A percentile compares a stretch with the other conserved stretches of the same genome.
Evolutionary conservation across 1,140 invertebrate genomes (phyloP).

Genomic region (Potamilus streckersoni): DNA sequence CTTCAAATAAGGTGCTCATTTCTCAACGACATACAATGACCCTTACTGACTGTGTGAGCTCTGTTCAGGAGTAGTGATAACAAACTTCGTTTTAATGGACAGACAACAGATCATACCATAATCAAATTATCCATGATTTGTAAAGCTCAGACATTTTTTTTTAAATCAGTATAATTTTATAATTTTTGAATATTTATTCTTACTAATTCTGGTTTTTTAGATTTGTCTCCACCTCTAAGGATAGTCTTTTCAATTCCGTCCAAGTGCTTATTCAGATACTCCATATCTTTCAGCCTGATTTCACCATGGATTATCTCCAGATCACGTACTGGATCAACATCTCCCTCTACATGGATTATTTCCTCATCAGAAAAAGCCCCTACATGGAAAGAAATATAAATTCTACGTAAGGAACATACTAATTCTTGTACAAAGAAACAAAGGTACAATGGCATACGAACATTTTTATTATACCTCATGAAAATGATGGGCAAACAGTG

Average conservation of each 20-base stretch:
- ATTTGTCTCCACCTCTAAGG: conserved; percentile 93
- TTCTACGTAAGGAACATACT: too few relatives aligned
- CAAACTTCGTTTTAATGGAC: too few relatives aligned
- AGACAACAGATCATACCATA: not conserved
- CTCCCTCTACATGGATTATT: conserved; percentile 98
- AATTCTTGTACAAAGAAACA: too few relatives aligned
- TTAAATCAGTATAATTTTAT: not conserved
- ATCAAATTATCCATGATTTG: not conserved
- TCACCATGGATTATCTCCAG: conserved; percentile 97
- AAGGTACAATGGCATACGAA: too few relatives aligned
- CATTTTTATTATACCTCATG: too few relatives aligned
- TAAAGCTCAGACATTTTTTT: not conserved
- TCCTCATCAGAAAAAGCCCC: conserved; percentile 98
- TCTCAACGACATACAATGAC: too few relatives aligned
- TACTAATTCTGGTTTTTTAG: conserved; percentile 95
- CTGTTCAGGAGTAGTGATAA: too few relatives aligned
- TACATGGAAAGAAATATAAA: conserved; percentile 63
- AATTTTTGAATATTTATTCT: conserved; percentile 64
- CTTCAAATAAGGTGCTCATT: too few relatives aligned
- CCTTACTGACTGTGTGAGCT: too few relatives aligned
- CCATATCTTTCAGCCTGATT: conserved; percentile 90
- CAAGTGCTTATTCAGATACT: conserved; percentile 82
- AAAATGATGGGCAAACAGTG: too few relatives aligned
- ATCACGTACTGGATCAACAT: conserved; percentile 97
- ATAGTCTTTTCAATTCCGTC: conserved; percentile 91